Evolutionary conservation across 2,797 vertebrate species (phyloP), one percentile per base, ranked within the genome.

Genomic region (Limosa lapponica): DNA sequence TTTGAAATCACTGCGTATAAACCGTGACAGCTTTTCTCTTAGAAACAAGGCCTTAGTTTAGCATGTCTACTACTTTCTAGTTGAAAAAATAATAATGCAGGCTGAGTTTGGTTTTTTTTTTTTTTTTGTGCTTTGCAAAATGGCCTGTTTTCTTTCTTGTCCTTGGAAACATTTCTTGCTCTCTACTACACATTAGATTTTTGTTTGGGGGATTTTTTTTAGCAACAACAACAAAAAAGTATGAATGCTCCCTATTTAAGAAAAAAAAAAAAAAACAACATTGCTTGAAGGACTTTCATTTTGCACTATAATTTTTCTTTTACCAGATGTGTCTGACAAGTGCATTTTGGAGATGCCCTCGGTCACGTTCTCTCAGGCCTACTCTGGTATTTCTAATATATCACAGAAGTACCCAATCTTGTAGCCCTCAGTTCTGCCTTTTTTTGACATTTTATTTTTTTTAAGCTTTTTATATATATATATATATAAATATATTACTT

Each of bases 381-480:
- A 98, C 97, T 98, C 98, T 98, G 98, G 98, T 98, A 98, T 98
- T 98, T 98, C 98, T 98, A 98, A 97, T 98, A 98, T 98, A 98
- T 98, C 98, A 96, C 98, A 97, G 98, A 98, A 98, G 98, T 98
- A 98, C 98, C 98, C 98, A 98, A 97, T 98, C 98, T 97, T 98
- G 97, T 98, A 98, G 98, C 98, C 98, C 98, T 98, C 98, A 98
- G 98, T 98, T 98, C 98, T 98, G 98, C 98, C 98, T 98, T 98
- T 98, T 98, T 98, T 98, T 98, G 97, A 98, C 97, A 98, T 98
- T 98, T 98, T 99, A 98, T 98, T 98, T 98, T 98, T 98, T 98
- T 98, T 98, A 98, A 97, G 97, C 97, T 98, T 98, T 98, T 98
- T 98, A 98, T 98, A 98, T 98, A 97, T 98, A 96, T 94, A 96